phyloP scores from a whole-genome alignment of 2,797 vertebrate species.

The Podarcis lilfordi region DNA sequence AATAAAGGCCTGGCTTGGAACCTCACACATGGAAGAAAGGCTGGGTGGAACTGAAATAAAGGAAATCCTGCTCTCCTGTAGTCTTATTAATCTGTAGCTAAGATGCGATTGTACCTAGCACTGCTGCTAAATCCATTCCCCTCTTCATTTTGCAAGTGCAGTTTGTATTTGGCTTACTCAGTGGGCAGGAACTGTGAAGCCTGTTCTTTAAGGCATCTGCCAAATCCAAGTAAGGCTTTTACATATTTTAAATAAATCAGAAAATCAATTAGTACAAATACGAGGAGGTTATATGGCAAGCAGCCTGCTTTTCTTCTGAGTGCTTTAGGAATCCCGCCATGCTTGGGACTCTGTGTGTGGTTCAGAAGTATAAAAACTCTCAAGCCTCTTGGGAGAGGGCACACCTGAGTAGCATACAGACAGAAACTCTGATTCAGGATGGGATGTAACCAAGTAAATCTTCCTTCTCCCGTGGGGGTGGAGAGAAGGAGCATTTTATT shows the following conservation, averaged over 20 bases:
- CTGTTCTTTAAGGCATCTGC: not conserved
- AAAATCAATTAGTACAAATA: not conserved
- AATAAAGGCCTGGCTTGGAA: too few relatives aligned
- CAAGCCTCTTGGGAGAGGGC: not conserved
- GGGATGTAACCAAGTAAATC: slow-evolving; percentile 8
- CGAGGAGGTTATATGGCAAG: not conserved
- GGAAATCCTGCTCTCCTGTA: too few relatives aligned
- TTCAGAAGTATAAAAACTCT: not conserved
- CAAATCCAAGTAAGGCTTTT: slow-evolving; percentile 29
- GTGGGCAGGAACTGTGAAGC: fast-evolving
- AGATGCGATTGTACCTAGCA: not conserved
- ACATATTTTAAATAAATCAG: slow-evolving; percentile 32
- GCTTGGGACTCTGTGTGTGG: not conserved
- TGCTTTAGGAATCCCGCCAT: not conserved
- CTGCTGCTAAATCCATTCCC: not conserved
- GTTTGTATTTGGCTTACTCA: not conserved
- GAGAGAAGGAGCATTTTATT: not conserved
- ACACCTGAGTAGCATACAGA: not conserved
- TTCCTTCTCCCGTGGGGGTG: slow-evolving; percentile 11
- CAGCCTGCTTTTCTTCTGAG: not conserved
- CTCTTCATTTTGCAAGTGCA: not conserved
- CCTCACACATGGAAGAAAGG: too few relatives aligned
- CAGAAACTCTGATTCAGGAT: not conserved
- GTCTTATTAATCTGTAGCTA: not conserved
- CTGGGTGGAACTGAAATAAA: too few relatives aligned